Evolutionary conservation across 92 coral and sea anemone genomes (phyloP).

Genomic region (Palythoa grandis): DNA sequence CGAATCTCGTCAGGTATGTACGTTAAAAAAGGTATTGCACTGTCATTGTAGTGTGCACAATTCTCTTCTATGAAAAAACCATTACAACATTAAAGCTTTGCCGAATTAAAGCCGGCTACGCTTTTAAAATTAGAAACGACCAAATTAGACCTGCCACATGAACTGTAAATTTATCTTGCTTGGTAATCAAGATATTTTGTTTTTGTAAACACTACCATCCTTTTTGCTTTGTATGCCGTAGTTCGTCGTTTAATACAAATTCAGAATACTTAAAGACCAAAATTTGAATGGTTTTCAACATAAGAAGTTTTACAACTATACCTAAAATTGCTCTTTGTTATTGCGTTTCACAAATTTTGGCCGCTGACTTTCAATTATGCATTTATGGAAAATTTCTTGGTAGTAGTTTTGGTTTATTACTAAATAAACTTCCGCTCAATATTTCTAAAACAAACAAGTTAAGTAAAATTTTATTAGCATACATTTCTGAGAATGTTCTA

Average conservation of each 20-base stretch:
- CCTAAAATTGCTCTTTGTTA: no score
- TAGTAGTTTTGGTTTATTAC: no score
- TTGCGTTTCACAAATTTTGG: no score
- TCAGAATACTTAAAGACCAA: neutral
- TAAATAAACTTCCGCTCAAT: no score
- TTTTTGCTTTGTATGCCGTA: neutral
- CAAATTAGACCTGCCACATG: neutral
- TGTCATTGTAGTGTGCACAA: neutral
- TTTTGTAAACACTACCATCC: neutral
- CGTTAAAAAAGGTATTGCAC: neutral
- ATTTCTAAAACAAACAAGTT: no score
- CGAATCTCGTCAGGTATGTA: conserved; percentile 39
- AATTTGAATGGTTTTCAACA: neutral
- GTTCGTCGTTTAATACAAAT: neutral
- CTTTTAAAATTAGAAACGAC: neutral
- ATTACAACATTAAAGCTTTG: no score
- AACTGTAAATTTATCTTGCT: neutral
- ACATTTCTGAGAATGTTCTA: no score
- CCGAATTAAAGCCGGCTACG: neutral
- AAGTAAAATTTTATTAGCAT: no score
- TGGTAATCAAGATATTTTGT: neutral
- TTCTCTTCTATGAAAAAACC: neutral
- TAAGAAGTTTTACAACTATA: neutral
- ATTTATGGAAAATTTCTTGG: no score
- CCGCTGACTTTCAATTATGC: no score